These are phyloP conservation scores for Nyctereutes procyonoides DNA, from an alignment of 2,113 vertebrate genomes.

Conservation along the genomic window DNA sequence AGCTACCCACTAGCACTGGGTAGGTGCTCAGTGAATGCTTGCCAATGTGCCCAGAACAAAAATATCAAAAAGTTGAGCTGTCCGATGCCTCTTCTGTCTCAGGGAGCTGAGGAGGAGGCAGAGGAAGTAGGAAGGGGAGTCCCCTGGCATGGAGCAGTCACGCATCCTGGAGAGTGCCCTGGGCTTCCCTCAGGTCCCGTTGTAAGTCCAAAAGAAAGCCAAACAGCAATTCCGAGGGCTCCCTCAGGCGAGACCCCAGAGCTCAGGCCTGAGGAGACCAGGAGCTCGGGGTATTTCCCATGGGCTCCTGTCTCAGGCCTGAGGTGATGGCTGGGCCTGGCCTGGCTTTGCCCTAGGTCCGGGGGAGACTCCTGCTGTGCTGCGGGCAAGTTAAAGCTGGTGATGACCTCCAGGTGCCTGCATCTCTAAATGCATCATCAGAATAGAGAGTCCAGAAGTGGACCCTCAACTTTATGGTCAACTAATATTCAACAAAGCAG, in stretches of 20 bases:
- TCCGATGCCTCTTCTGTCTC: too few species aligned
- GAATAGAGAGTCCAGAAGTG: too few species aligned
- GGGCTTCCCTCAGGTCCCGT: neutral
- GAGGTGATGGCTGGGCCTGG: neutral
- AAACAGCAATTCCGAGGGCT: neutral
- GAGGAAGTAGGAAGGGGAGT: neutral
- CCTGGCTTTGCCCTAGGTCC: neutral
- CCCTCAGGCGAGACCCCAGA: neutral
- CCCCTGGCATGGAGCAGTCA: neutral
- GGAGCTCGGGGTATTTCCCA: neutral
- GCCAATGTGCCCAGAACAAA: neutral
- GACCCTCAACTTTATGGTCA: too few species aligned
- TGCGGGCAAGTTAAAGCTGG: neutral
- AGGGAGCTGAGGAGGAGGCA: neutral
- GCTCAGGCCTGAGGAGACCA: neutral
- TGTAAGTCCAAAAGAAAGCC: neutral
- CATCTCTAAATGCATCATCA: neutral
- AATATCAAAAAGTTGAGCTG: neutral
- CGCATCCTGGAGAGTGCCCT: neutral
- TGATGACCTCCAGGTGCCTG: too few species aligned
- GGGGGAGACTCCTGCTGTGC: neutral
- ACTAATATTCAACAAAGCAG: too few species aligned
- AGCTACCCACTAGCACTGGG: rapidly evolving
- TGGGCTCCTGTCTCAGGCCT: neutral
- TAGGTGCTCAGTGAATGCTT: neutral